Evolutionary conservation across 2,113 vertebrate species (phyloP).

Genomic region (Chauna torquata): DNA sequence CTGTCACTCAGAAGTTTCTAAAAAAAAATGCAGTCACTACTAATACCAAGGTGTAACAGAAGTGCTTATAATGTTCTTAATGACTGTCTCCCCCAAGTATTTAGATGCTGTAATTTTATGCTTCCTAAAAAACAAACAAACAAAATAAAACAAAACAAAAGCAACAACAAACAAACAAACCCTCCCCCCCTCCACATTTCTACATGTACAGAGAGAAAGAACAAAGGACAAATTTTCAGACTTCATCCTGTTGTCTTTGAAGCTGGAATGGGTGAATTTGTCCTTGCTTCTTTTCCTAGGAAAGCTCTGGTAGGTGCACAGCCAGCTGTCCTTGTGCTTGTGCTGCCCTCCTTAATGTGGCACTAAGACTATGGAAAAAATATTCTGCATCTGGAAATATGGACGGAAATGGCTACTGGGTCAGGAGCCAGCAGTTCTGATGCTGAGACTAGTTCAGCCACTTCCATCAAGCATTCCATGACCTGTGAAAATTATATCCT

Average conservation of each 20-base stretch:
- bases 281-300: background rate
- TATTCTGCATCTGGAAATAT: background rate
- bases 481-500: background rate
- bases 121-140: background rate
- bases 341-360: background rate
- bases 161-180: no score
- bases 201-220: background rate
- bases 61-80: background rate
- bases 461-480: background rate
- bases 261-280: background rate
- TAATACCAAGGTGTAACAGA: background rate
- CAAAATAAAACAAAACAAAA: no score
- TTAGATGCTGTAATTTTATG: background rate
- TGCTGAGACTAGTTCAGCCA: background rate
- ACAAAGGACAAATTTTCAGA: background rate
- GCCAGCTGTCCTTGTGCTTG: background rate
- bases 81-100: background rate
- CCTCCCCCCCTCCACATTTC: no score
- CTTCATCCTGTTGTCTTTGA: background rate
- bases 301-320: background rate
- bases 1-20: conserved; percentile 35
- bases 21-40: conserved; percentile 15
- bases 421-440: background rate
- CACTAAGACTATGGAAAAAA: background rate
- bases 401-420: background rate